A percentile compares a stretch with the other conserved stretches of the same genome.
phyloP scores from a whole-genome alignment of 2,113 vertebrate species.

The Desmodus rotundus region DNA sequence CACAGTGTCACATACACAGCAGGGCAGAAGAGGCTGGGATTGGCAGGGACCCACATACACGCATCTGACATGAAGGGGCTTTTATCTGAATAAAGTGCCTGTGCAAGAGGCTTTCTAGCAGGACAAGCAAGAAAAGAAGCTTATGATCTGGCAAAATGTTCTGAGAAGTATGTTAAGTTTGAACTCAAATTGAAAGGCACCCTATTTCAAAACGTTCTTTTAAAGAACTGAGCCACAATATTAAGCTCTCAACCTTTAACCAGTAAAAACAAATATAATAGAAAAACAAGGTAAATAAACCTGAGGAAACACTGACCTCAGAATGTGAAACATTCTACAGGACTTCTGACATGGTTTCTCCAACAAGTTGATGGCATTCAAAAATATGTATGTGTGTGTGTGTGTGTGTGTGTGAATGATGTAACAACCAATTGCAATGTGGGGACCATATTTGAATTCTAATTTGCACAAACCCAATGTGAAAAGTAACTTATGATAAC shows the following conservation, averaged over 20 bases:
- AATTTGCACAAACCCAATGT: conserved; percentile 14
- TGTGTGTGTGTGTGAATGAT: not conserved
- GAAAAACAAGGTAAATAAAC: not conserved
- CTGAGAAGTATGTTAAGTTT: not conserved
- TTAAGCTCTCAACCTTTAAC: not conserved
- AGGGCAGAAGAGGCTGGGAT: not conserved
- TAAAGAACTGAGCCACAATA: conserved; percentile 3
- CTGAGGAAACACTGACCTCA: not conserved
- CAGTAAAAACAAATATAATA: not conserved
- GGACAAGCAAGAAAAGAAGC: not conserved
- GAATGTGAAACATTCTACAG: not conserved
- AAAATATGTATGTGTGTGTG: not conserved
- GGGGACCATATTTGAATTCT: not conserved
- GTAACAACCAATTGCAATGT: not conserved
- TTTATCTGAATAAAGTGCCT: not conserved
- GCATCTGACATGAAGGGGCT: not conserved
- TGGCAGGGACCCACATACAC: not conserved
- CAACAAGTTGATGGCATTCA: not conserved
- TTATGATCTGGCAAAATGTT: not conserved
- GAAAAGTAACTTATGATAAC: not conserved
- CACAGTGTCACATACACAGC: not conserved
- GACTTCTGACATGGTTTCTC: not conserved
- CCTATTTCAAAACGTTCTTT: not conserved
- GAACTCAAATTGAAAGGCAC: not conserved
- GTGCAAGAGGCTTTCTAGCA: not conserved